Evolutionary conservation across 53 echinoderm and acorn worm species (phyloP).

Genomic region (Patiria pectinifera): DNA sequence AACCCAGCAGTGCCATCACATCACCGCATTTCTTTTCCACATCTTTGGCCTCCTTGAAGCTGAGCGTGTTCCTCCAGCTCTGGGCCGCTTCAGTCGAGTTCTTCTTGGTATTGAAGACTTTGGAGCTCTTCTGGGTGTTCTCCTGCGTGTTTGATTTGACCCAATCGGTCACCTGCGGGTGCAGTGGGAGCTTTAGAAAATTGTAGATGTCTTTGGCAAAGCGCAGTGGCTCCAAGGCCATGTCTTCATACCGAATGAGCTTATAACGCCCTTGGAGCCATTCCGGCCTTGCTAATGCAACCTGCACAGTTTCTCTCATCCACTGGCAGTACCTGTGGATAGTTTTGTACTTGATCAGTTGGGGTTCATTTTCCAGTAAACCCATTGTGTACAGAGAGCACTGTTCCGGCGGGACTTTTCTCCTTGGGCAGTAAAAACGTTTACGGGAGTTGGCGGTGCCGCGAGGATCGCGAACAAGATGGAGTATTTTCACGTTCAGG

Average conservation of each 20-base stretch:
- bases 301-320: constrained; percentile 79
- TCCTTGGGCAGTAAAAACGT: constrained; percentile 64
- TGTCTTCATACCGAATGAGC: constrained; percentile 90
- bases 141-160: constrained; percentile 75
- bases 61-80: constrained; percentile 75
- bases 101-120: constrained; percentile 82
- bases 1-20: constrained; percentile 82
- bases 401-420: background rate
- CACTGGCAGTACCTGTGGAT: constrained; percentile 83
- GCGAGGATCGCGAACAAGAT: constrained; percentile 88
- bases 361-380: constrained; percentile 26
- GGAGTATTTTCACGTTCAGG: constrained; percentile 86
- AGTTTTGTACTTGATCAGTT: constrained; percentile 41
- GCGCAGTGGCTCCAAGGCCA: constrained; percentile 78
- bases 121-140: constrained; percentile 52
- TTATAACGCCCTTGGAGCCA: constrained; percentile 86
- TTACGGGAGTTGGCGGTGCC: constrained; percentile 90
- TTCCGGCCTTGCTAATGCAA: constrained; percentile 64
- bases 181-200: constrained; percentile 75
- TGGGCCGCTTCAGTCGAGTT: constrained; percentile 79
- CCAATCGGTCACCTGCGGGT: constrained; percentile 68
- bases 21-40: constrained; percentile 77
- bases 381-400: constrained; percentile 42
- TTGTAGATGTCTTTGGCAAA: constrained; percentile 77
- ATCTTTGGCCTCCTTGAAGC: constrained; percentile 65